Evolutionary conservation across 1,140 invertebrate species (phyloP), one percentile per base, ranked within the genome.

Genomic region (Drosophila pruinosa): DNA sequence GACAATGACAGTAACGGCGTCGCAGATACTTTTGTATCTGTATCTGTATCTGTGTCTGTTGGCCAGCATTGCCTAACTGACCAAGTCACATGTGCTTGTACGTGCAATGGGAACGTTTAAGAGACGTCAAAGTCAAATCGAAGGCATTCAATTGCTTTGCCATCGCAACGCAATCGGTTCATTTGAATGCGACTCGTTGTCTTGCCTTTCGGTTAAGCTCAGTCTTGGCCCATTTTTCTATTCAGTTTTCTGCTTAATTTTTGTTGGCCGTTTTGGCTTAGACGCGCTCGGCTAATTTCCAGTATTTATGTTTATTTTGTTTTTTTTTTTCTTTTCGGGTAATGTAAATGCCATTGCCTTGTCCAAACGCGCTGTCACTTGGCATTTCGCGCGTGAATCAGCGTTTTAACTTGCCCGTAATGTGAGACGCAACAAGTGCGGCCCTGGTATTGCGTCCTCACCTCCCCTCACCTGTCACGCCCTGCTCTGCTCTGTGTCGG

Each of bases 211-310:
- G 43, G 1, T 8, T 26, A 12, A 53, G 31, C 14, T 28, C 56
- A 70, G 34, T 86, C 81, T 86, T 86, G 81, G 76, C 81, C 81
- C 39, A 64, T 86, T 77, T 78, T 41, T 43, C 38, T n/a, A 5
- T n/a, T n/a, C 4, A 24, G 34, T 34, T 38, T 39, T 15, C n/a
- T 39, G 2, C 24, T 41, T 3, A 41, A 19, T 17, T 41, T 41
- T 45, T 75, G n/a, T n/a, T 17, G n/a, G 22, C 28, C 22, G 12
- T 31, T 71, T 64, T 48, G 50, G 59, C 39, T 88, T 76, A 85
- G 81, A 76, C 62, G 53, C 69, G 81, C 78, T 78, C 22, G 73
- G 62, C 39, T 70, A 75, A 78, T 78, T 75, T 68, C 21, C 54
- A 76, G 53, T 56, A 68, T 48, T 15, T 45, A 21, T 22, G 4